Conservation (phyloP, 2,113 vertebrate species). For the Morone chrysops region DNA sequence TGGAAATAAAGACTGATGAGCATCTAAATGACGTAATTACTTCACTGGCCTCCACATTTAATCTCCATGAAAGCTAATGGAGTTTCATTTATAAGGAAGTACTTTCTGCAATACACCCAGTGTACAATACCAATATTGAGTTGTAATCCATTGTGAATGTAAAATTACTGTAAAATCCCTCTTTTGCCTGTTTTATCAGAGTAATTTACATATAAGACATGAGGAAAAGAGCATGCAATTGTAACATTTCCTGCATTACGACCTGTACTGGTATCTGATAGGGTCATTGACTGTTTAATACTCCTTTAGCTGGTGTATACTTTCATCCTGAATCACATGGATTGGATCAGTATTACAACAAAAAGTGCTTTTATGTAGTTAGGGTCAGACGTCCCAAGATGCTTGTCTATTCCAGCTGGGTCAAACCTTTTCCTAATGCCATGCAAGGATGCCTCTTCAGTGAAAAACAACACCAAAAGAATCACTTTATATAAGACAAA, state of each 20-base stretch:
- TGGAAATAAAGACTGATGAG: conserved; percentile 60
- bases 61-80: conserved; percentile 2
- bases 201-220: neutral
- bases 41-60: conserved; percentile 14
- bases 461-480: neutral
- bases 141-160: neutral
- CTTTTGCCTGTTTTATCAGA: neutral
- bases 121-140: neutral
- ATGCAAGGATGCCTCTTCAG: neutral
- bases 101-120: neutral
- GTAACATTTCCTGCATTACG: neutral
- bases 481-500: conserved; percentile 7
- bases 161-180: conserved; percentile 8
- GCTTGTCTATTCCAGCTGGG: neutral
- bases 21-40: conserved; percentile 49
- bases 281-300: conserved; percentile 21
- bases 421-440: neutral
- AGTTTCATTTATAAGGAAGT: conserved; percentile 12
- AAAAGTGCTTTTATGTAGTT: conserved; percentile 4
- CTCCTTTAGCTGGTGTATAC: conserved; percentile 6
- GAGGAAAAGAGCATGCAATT: neutral
- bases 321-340: neutral
- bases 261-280: neutral
- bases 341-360: conserved; percentile 6
- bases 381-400: conserved; percentile 1